Conservation (phyloP, 2,113 vertebrate species). For the Propithecus coquereli region DNA sequence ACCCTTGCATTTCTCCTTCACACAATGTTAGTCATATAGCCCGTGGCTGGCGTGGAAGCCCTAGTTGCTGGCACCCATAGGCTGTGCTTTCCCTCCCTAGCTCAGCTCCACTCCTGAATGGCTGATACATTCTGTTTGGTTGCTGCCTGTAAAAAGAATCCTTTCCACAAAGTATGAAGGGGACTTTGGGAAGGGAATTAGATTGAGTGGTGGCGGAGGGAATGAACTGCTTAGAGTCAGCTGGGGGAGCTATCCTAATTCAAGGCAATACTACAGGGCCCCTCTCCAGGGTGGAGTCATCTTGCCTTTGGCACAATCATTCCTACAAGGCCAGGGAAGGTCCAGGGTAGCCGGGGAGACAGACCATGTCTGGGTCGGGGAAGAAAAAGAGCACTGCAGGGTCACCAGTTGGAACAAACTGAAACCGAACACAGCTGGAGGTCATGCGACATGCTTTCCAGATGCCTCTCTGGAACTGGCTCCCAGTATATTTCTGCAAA, state of each 20-base stretch:
- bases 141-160: neutral
- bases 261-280: neutral
- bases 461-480: conserved; percentile 76
- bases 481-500: neutral
- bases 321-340: conserved; percentile 63
- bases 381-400: conserved; percentile 61
- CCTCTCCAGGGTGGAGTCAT: conserved; percentile 4
- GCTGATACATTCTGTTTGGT: neutral
- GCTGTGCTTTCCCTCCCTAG: neutral
- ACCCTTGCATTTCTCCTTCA: rapidly evolving
- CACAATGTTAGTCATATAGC: rapidly evolving
- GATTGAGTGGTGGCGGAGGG: neutral
- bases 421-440: conserved; percentile 75
- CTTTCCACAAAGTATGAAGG: neutral
- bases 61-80: neutral
- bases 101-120: neutral
- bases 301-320: conserved; percentile 61
- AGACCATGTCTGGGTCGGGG: conserved; percentile 65
- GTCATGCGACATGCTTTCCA: conserved; percentile 78
- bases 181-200: neutral
- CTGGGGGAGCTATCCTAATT: neutral
- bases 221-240: neutral
- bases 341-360: conserved; percentile 67
- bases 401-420: conserved; percentile 80
- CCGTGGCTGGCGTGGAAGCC: rapidly evolving